These are phyloP conservation scores for Diabrotica undecimpunctata DNA, from an alignment of 1,140 invertebrate species.

Conservation along the genomic window DNA sequence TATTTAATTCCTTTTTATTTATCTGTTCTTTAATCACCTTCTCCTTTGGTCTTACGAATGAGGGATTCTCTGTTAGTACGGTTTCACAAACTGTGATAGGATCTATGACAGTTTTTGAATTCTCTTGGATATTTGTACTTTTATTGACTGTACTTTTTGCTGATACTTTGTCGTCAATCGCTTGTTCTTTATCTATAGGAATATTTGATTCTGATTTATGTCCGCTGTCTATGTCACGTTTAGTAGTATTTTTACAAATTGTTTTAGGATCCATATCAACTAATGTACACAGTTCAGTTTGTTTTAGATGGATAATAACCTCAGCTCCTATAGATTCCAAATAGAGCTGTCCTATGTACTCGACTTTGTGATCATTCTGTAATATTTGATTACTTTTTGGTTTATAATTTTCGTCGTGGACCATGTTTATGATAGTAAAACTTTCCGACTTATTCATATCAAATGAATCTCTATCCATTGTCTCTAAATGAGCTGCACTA, in stretches of 20 bases:
- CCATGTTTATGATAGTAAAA: neutral
- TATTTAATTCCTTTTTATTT: neutral
- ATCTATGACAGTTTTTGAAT: neutral
- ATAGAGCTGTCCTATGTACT: conserved; percentile 9
- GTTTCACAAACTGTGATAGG: neutral
- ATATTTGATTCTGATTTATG: neutral
- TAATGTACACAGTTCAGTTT: conserved; percentile 3
- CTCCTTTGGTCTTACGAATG: neutral
- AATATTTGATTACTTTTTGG: neutral
- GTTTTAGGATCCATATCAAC: conserved; percentile 5
- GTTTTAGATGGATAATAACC: conserved; percentile 9
- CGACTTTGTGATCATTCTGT: neutral
- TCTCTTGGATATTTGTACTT: neutral
- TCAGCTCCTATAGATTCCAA: conserved; percentile 3
- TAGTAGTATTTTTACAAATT: neutral
- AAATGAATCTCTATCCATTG: conserved; percentile 3
- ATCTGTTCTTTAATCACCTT: neutral
- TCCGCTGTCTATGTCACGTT: neutral
- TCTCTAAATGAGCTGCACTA: conserved; percentile 10
- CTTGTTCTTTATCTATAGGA: neutral
- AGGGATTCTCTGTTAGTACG: neutral
- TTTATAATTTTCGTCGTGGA: neutral
- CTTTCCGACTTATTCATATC: conserved; percentile 1
- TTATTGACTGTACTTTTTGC: neutral
- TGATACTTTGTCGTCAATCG: neutral